Evolutionary conservation across 2,888 invertebrate genomes (phyloP).

Genomic region (Pterostichus madidus): DNA sequence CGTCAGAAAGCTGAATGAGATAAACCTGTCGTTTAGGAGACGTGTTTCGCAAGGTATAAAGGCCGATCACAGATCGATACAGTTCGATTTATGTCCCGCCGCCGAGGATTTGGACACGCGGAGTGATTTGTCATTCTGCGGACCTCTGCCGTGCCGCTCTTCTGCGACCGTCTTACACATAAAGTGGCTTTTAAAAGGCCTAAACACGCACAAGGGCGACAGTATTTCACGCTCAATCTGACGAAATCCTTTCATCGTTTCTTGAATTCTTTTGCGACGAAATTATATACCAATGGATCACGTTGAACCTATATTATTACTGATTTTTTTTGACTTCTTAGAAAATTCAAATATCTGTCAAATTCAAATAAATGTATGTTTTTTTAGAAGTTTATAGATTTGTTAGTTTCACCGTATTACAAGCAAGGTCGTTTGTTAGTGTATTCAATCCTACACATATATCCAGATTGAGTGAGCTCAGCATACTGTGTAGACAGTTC

Average conservation of each 20-base stretch:
- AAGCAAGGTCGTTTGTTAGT: no score
- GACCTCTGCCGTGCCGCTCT: neutral
- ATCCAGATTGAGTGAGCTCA: no score
- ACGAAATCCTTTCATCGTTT: slow-evolving; percentile 27
- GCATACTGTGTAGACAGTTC: no score
- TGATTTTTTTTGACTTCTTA: no score
- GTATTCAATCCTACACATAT: no score
- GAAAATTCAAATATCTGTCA: no score
- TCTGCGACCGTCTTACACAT: slow-evolving; percentile 48
- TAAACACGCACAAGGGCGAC: slow-evolving; percentile 30
- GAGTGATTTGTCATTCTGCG: slow-evolving; percentile 60
- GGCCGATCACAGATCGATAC: slow-evolving; percentile 33
- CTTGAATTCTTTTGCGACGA: neutral
- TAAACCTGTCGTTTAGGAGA: slow-evolving; percentile 34
- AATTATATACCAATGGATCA: slow-evolving; percentile 4
- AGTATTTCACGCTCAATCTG: slow-evolving; percentile 52
- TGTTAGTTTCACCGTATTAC: no score
- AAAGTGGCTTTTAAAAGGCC: slow-evolving; percentile 57
- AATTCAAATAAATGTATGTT: no score
- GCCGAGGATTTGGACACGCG: slow-evolving; percentile 13
- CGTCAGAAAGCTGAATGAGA: slow-evolving; percentile 50
- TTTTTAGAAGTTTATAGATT: no score
- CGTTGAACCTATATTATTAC: neutral
- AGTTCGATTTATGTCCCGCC: slow-evolving; percentile 35
- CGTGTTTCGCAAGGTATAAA: slow-evolving; percentile 30